Evolutionary conservation across 1,140 invertebrate genomes (phyloP).

Genomic region (Thaumatotibia leucotreta): DNA sequence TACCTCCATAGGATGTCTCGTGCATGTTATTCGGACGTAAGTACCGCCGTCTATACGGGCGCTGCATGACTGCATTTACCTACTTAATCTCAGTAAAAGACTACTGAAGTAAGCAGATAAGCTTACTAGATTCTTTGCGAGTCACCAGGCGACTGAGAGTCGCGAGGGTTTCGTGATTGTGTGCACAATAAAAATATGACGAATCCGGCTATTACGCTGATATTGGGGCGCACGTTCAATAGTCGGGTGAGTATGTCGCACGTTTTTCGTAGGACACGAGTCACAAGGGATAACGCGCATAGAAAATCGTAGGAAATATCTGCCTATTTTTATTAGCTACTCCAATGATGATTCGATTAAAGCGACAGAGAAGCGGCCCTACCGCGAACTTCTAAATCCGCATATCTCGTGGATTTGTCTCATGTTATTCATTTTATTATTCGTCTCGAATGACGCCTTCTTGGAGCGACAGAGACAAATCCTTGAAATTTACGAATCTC

Average conservation of each 20-base stretch:
- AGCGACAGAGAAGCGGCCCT: too few species aligned
- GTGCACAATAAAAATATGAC: slow-evolving; percentile 64
- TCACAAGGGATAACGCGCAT: too few species aligned
- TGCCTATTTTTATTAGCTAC: too few species aligned
- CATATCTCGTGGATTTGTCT: too few species aligned
- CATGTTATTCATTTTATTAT: too few species aligned
- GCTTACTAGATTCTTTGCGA: background rate
- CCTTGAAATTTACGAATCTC: too few species aligned
- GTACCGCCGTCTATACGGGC: slow-evolving; percentile 51
- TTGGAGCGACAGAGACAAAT: too few species aligned
- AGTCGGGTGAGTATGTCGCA: slow-evolving; percentile 13
- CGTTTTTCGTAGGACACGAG: background rate
- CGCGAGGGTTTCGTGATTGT: slow-evolving; percentile 49
- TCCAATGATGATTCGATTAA: too few species aligned
- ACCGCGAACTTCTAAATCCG: too few species aligned
- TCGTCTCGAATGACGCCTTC: too few species aligned
- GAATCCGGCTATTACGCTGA: slow-evolving; percentile 52
- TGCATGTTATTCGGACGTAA: slow-evolving; percentile 57
- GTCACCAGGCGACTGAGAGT: slow-evolving; percentile 30
- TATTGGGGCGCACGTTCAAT: slow-evolving; percentile 58
- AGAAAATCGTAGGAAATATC: too few species aligned
- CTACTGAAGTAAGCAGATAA: background rate
- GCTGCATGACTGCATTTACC: slow-evolving; percentile 41
- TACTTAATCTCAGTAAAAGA: background rate
- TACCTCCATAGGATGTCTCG: slow-evolving; percentile 57